Evolutionary conservation across 2,888 invertebrate species (phyloP), one percentile per base, ranked within the genome.

Genomic region (Saturnia pavonia): DNA sequence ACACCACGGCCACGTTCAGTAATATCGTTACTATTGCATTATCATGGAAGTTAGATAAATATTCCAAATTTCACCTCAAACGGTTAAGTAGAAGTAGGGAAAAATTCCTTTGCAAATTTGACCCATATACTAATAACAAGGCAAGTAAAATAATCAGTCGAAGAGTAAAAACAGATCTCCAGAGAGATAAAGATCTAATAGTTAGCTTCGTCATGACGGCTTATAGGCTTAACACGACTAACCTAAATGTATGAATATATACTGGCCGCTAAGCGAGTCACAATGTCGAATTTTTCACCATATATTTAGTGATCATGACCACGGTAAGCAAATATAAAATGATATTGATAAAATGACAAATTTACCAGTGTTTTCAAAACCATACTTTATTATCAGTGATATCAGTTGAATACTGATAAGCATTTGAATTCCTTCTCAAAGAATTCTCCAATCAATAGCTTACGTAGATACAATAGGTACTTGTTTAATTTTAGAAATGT

Each of bases 401-500:
- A 57, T 57, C 54, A 25, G 2, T 57, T 57, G 54, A 3, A 9
- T 57, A 25, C 6, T n/a, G 22, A 57, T 57, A 57, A 22, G 25
- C 7, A 1, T 57, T 57, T 25, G 19, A n/a, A 7, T 51, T 19
- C 51, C 16, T 51, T 51, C 51, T 51, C n/a, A 1, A 51, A 51
- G 51, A 51, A 51, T 51, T 19, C 51, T n/a, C 2, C 25, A 57
- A 57, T 57, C 25, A 57, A 25, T 12, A 57, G 54, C 25, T 57
- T 57, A 25, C 25, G 54, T n/a, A n/a, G n/a, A n/a, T n/a, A n/a
- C n/a, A n/a, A n/a, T 25, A 22, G 22, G 16, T 57, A 57, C 22
- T 57, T 25, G 54, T 57, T 25, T 57, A 57, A 57, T 22, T 57
- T 57, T 57, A 57, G 54, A 22, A 57, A 57, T 57, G 22, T n/a